phyloP scores from a whole-genome alignment of 2,888 invertebrate species.

The Geophilus truncorum region DNA sequence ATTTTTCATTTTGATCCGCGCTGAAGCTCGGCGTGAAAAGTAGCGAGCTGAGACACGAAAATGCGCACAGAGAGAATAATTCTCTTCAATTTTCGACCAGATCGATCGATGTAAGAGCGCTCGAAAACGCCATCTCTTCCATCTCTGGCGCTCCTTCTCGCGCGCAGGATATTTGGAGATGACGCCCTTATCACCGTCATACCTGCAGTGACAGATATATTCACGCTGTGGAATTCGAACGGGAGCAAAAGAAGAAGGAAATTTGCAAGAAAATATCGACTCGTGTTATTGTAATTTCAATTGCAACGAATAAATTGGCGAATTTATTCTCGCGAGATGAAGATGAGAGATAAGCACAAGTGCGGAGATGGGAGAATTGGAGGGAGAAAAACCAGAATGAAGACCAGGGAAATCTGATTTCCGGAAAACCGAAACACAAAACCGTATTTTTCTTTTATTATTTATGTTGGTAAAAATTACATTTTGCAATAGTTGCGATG shows the following conservation, averaged over 20 bases:
- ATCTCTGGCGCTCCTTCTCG: not conserved
- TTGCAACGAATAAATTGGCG: not conserved
- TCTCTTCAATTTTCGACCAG: conserved; percentile 6
- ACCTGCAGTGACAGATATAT: conserved; percentile 15
- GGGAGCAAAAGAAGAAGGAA: conserved; percentile 5
- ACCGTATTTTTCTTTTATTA: no score
- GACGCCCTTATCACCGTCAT: conserved; percentile 15
- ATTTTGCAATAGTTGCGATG: no score
- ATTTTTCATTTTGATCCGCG: not conserved
- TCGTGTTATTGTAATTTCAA: not conserved
- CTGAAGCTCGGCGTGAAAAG: not conserved
- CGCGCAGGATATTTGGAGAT: not conserved
- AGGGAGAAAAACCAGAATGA: no score
- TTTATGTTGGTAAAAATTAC: no score
- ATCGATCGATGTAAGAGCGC: conserved; percentile 4
- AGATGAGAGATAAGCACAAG: no score
- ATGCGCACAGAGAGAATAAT: conserved; percentile 1
- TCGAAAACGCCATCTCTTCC: not conserved
- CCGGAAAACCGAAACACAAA: no score
- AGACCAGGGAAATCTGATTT: no score
- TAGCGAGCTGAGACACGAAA: not conserved
- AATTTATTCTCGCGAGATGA: not conserved
- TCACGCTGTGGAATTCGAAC: not conserved
- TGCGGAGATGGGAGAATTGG: no score
- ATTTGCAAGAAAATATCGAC: conserved; percentile 11